Conservation (phyloP, 1,140 invertebrate species). For the Theocolax elegans region DNA sequence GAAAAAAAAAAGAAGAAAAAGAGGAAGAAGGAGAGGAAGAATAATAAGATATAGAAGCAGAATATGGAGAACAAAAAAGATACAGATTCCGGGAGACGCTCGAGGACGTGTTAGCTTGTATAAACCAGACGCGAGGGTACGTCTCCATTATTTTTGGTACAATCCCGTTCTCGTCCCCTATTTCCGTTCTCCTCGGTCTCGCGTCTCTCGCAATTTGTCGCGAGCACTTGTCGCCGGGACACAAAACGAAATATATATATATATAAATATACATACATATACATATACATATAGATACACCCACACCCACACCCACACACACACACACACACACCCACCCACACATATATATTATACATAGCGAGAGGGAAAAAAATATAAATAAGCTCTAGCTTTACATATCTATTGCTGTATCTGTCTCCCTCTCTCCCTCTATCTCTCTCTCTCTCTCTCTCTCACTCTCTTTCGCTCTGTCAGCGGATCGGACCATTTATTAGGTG, state of each 20-base stretch:
- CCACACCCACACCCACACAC: too few relatives aligned
- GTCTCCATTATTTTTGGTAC: not conserved
- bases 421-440: not conserved
- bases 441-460: not conserved
- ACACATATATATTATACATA: too few relatives aligned
- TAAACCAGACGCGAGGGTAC: not conserved
- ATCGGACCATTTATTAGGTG: slow-evolving; percentile 51
- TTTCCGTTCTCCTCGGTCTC: not conserved
- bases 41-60: not conserved
- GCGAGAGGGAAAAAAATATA: not conserved
- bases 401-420: not conserved
- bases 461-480: not conserved
- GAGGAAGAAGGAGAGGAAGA: too few relatives aligned
- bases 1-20: too few relatives aligned
- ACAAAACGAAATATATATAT: too few relatives aligned
- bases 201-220: not conserved
- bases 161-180: not conserved
- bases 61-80: not conserved
- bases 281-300: too few relatives aligned
- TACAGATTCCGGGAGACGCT: not conserved
- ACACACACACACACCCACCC: too few relatives aligned
- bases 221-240: not conserved
- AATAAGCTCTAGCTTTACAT: not conserved
- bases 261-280: too few relatives aligned
- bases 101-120: not conserved